phyloP scores from a whole-genome alignment of 1,140 invertebrate genomes.

The Euura saliciscinereae region DNA sequence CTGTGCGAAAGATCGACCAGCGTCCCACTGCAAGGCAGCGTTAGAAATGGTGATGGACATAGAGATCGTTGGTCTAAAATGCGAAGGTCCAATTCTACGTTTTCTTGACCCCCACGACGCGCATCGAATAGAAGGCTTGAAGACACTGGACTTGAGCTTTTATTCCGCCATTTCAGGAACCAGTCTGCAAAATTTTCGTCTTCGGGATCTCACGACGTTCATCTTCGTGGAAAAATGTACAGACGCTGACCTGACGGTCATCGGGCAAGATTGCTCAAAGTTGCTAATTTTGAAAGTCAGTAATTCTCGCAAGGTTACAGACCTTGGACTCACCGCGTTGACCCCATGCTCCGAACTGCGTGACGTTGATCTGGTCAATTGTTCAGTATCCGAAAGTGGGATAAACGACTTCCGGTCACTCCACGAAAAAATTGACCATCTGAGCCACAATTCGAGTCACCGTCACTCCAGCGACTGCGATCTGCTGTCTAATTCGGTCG shows the following conservation, averaged over 20 bases:
- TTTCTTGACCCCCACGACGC: background rate
- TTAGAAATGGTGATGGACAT: constrained; percentile 1
- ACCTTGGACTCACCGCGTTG: background rate
- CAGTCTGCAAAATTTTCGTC: background rate
- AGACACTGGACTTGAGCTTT: background rate
- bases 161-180: background rate
- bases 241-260: background rate
- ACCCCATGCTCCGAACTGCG: background rate
- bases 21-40: background rate
- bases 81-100: background rate
- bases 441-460: background rate
- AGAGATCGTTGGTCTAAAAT: background rate
- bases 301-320: background rate
- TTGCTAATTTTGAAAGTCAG: background rate
- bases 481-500: no score
- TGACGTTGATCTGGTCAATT: background rate
- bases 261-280: background rate
- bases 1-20: background rate
- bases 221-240: background rate
- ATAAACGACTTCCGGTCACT: background rate
- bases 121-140: background rate
- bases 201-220: background rate
- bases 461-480: no score
- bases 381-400: background rate
- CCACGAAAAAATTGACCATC: background rate